phyloP scores from a whole-genome alignment of 1,140 invertebrate species.

The Habropoda laboriosa region DNA sequence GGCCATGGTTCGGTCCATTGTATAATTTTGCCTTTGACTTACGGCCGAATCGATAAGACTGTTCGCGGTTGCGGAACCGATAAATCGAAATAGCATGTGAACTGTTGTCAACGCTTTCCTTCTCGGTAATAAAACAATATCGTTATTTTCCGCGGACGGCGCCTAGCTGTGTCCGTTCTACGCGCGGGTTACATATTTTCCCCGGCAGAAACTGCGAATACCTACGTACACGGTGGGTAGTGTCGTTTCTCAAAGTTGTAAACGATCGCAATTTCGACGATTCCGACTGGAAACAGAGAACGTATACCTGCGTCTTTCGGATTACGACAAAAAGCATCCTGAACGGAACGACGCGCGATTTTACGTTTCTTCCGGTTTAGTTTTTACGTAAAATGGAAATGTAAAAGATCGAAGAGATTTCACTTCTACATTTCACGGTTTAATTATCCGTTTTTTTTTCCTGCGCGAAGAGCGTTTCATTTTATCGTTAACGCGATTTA shows the following conservation, averaged over 20 bases:
- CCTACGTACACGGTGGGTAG: neutral
- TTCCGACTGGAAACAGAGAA: neutral
- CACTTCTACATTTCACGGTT: too few relatives aligned
- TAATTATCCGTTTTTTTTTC: neutral
- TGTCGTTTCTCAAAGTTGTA: neutral
- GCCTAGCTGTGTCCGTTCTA: neutral
- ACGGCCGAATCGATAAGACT: neutral
- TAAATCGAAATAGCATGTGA: neutral
- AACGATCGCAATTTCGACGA: neutral
- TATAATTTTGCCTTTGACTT: neutral
- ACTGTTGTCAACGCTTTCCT: neutral
- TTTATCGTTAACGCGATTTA: constrained; percentile 23
- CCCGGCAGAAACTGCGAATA: neutral
- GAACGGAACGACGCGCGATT: too few relatives aligned
- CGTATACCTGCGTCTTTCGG: neutral
- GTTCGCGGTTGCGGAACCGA: neutral
- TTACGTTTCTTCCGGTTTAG: neutral
- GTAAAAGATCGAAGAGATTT: neutral
- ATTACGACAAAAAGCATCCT: neutral
- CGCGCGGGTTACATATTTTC: constrained; percentile 1
- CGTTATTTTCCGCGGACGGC: neutral
- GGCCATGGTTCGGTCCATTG: neutral
- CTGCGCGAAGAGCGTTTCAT: neutral
- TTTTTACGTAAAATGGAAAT: neutral
- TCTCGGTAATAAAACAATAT: constrained; percentile 12